Evolutionary conservation across 2,113 vertebrate species (phyloP).

Genomic region (Onychostruthus taczanowskii): DNA sequence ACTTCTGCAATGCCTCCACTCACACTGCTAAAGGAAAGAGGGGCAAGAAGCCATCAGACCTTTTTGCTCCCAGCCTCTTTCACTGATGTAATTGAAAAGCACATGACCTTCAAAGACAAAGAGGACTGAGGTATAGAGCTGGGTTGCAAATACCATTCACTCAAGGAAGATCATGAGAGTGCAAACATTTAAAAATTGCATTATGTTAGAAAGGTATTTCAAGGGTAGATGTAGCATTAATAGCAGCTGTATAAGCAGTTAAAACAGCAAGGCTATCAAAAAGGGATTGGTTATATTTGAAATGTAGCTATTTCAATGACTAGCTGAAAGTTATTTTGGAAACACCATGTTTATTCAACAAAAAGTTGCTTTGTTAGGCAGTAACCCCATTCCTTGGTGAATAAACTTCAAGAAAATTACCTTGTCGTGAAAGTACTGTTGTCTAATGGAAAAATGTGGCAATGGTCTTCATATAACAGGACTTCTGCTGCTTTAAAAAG

Average conservation of each 20-base stretch:
- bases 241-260: not conserved
- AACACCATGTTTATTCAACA: not conserved
- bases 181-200: not conserved
- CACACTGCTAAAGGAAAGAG: not conserved
- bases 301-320: slow-evolving; percentile 2
- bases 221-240: not conserved
- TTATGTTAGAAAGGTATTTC: slow-evolving; percentile 1
- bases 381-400: not conserved
- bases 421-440: not conserved
- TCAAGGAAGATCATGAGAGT: not conserved
- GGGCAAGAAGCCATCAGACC: not conserved
- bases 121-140: not conserved
- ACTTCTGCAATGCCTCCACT: not conserved
- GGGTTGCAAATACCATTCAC: not conserved
- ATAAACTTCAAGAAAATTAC: slow-evolving; percentile 10
- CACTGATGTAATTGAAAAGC: not conserved
- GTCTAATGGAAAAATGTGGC: not conserved
- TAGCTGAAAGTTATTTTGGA: not conserved
- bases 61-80: not conserved
- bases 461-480: not conserved
- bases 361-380: not conserved
- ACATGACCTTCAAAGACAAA: not conserved
- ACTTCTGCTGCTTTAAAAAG: not conserved
- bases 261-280: not conserved
- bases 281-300: not conserved